Evolutionary conservation across 2,888 invertebrate genomes (phyloP).

Genomic region (Sympetrum striolatum): DNA sequence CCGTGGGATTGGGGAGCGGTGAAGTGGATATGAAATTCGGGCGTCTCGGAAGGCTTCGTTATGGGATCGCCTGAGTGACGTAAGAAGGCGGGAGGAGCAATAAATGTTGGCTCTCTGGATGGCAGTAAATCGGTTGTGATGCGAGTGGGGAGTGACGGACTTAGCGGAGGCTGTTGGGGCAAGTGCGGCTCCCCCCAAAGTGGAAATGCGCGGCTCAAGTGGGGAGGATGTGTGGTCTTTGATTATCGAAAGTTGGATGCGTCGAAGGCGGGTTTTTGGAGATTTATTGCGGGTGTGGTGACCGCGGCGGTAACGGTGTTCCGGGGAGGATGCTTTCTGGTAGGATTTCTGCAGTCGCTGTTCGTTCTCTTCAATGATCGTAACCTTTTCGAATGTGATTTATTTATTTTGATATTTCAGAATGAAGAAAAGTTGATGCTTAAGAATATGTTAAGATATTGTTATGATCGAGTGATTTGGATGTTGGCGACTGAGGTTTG

Average conservation of each 20-base stretch:
- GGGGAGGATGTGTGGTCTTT: background rate
- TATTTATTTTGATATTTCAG: no score
- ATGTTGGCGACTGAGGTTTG: no score
- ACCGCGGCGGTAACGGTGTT: no score
- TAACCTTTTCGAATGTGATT: no score
- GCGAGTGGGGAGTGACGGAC: background rate
- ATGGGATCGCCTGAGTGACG: background rate
- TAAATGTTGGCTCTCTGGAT: background rate
- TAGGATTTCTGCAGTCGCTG: no score
- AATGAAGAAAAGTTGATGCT: no score
- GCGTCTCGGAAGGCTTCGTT: background rate
- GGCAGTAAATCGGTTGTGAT: background rate
- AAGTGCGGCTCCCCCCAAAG: background rate
- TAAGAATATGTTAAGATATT: no score
- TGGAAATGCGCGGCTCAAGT: background rate
- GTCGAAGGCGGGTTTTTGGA: no score
- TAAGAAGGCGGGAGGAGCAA: background rate
- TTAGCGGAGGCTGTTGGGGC: background rate
- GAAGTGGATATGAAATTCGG: background rate
- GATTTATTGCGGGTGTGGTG: no score
- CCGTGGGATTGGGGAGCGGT: background rate
- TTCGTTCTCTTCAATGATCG: no score
- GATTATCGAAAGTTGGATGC: background rate
- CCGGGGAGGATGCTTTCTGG: no score
- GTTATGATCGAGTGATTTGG: no score